Evolutionary conservation across 2,113 vertebrate species (phyloP).

Genomic region (Passer domesticus): DNA sequence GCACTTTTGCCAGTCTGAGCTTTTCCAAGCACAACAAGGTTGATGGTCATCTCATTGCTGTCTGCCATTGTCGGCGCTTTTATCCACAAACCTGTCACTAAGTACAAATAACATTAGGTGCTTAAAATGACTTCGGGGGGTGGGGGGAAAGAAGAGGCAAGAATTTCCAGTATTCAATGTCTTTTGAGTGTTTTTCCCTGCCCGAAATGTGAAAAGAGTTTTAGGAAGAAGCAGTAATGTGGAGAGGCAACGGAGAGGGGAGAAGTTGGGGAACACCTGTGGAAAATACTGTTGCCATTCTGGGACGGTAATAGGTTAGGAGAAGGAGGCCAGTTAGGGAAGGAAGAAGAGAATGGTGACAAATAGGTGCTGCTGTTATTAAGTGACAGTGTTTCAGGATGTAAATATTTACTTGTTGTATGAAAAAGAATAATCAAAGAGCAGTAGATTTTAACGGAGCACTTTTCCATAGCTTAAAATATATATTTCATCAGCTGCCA

Average conservation of each 20-base stretch:
- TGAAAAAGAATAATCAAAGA: neutral
- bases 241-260: neutral
- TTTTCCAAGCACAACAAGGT: conserved; percentile 80
- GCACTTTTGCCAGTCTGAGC: conserved; percentile 83
- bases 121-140: neutral
- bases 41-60: conserved; percentile 64
- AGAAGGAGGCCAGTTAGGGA: neutral
- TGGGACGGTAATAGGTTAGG: neutral
- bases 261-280: neutral
- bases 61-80: neutral
- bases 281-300: accelerated
- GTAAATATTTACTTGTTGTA: neutral
- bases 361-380: accelerated
- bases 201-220: neutral
- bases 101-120: neutral
- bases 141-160: no score
- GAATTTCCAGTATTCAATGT: neutral
- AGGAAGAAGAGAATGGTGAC: neutral
- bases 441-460: neutral
- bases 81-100: neutral
- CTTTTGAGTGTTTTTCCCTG: neutral
- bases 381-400: neutral
- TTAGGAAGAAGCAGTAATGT: neutral
- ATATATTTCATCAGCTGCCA: neutral
- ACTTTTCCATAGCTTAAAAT: neutral